Conservation (phyloP, 2,113 vertebrate species). For the Poeciliopsis retropinna region DNA sequence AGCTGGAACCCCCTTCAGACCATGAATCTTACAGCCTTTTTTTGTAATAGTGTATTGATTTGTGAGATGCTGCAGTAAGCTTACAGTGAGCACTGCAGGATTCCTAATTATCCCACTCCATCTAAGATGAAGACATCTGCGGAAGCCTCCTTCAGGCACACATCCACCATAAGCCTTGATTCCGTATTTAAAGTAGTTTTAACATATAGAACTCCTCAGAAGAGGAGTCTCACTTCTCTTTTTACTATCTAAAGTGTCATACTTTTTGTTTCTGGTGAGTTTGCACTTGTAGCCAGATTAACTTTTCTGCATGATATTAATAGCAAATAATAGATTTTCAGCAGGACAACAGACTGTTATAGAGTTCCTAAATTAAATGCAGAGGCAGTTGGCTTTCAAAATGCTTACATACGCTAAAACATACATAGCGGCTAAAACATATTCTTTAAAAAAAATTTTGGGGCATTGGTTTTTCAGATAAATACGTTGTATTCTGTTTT, state of each 20-base stretch:
- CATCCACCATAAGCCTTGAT: not conserved
- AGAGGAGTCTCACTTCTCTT: too few species aligned
- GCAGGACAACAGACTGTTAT: not conserved
- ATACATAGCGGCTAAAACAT: too few species aligned
- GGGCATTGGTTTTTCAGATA: too few species aligned
- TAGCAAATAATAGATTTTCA: not conserved
- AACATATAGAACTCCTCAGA: not conserved
- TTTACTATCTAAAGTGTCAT: not conserved
- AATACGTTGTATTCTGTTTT: too few species aligned
- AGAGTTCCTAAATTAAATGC: not conserved
- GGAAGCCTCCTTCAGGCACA: slow-evolving; percentile 5
- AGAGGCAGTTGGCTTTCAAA: not conserved
- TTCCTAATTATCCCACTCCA: slow-evolving; percentile 50
- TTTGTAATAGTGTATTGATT: slow-evolving; percentile 74
- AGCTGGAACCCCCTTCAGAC: slow-evolving; percentile 42
- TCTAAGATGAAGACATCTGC: slow-evolving; percentile 38
- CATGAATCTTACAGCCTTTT: slow-evolving; percentile 44
- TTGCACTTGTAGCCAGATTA: not conserved
- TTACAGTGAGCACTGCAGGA: slow-evolving; percentile 50
- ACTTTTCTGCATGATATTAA: not conserved
- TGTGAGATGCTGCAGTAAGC: slow-evolving; percentile 35
- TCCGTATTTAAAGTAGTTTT: not conserved
- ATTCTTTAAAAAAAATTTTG: too few species aligned
- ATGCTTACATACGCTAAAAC: not conserved
- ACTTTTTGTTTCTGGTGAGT: not conserved